Evolutionary conservation across 2,888 invertebrate species (phyloP), one percentile per base, ranked within the genome.

Genomic region (Napeogenes sylphis): DNA sequence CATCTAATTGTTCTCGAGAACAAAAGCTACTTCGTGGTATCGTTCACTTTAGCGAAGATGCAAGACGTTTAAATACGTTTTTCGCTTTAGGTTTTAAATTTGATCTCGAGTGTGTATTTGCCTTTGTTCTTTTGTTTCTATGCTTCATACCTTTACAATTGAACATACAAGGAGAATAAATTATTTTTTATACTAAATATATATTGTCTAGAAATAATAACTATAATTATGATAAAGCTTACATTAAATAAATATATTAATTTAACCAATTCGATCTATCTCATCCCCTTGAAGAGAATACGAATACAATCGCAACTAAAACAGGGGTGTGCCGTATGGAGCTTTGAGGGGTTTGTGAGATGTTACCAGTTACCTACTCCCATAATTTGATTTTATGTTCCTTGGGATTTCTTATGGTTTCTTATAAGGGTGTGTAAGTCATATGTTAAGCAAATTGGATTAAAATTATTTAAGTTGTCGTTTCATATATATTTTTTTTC

Each of bases 31-130:
- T 51, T 0, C 30, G 51, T 51, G 21, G 10, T 51, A 30, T 51
- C 51, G 51, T 30, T 47, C 47, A n/a, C 35, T 47, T 6, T 14
- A 47, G 51, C 47, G 13, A 51, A 51, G 51, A 51, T 30, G 51
- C 30, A 6, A 47, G n/a, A 47, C 47, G 6, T 47, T 6, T 47
- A 47, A 47, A 47, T 47, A 47, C 47, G 35, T 21, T 47, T 47
- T 30, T 51, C 30, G 30, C 51, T 51, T 51, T 30, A 30, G 6
- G 8, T 51, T 51, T 51, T 51, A 30, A 42, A 42, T 51, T 51
- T 51, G 8, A 12, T 51, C 30, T 30, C n/a, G 51, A 51, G 42
- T 51, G 30, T 30, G n/a, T 14, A 14, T 51, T 10, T 51, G 21
- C 21, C 30, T 30, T 51, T 51, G 30, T 30, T 51, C 30, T 30